phyloP scores from a whole-genome alignment of 2,113 vertebrate species.

The Coryphaenoides rupestris region DNA sequence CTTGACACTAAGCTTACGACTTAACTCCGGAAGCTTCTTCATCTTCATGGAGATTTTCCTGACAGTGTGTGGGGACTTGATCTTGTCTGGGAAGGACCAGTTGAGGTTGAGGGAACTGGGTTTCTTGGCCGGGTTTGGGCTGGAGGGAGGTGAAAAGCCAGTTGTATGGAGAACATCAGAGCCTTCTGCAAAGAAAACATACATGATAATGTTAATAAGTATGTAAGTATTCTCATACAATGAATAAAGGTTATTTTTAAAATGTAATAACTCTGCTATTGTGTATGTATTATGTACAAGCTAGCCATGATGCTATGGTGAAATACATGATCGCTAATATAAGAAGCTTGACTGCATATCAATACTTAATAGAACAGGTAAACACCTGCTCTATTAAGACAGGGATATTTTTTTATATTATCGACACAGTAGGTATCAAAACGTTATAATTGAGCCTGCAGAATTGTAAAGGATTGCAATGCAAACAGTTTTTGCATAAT shows the following conservation, averaged over 20 bases:
- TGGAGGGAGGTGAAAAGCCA: slow-evolving; percentile 84
- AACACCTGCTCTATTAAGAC: no score
- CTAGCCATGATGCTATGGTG: no score
- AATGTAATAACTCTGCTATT: no score
- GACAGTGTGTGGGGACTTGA: slow-evolving; percentile 95
- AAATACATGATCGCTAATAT: slow-evolving; percentile 14
- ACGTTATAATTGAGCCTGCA: no score
- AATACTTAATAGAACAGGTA: slow-evolving; percentile 34
- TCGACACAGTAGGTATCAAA: no score
- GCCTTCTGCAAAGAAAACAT: slow-evolving; percentile 55
- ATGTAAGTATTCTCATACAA: no score
- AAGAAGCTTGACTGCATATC: slow-evolving; percentile 13
- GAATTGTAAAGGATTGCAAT: no score
- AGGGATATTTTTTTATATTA: not conserved
- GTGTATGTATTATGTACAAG: no score
- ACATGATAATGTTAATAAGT: not conserved
- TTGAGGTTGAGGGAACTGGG: slow-evolving; percentile 88
- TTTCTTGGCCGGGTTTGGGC: slow-evolving; percentile 89
- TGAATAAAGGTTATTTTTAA: no score
- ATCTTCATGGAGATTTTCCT: slow-evolving; percentile 98
- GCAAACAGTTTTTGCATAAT: no score
- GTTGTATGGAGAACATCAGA: slow-evolving; percentile 51
- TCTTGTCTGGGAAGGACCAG: slow-evolving; percentile 97
- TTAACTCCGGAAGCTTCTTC: slow-evolving; percentile 95
- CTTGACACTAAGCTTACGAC: slow-evolving; percentile 89